Percentiles rank a stretch among this genome's conserved stretches.
Conservation (phyloP, 2,113 vertebrate species). For the Lophius piscatorius region DNA sequence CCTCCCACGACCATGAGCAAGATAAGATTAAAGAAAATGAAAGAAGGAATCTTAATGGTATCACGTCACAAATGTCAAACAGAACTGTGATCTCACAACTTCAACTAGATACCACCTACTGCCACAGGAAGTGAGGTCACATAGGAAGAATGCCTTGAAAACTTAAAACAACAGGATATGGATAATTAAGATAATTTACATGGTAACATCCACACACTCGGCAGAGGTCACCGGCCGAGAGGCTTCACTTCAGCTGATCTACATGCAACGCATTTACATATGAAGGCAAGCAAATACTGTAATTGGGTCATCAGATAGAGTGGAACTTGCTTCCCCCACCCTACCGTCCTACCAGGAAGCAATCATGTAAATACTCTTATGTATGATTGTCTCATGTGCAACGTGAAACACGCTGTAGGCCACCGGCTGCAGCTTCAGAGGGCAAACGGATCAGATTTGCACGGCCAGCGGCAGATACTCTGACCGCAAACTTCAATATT, state of each 20-base stretch:
- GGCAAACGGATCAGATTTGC: constrained; percentile 40
- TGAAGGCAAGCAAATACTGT: constrained; percentile 49
- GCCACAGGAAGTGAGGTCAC: constrained; percentile 20
- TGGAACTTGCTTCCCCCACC: constrained; percentile 14
- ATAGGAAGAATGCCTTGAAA: constrained; percentile 52
- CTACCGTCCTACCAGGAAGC: constrained; percentile 59
- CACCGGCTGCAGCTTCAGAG: constrained; percentile 9
- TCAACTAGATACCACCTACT: constrained; percentile 2
- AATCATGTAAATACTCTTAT: constrained; percentile 59
- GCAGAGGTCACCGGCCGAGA: constrained; percentile 20
- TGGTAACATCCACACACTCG: constrained; percentile 29
- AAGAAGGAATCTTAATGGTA: not conserved
- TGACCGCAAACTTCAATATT: constrained; percentile 13
- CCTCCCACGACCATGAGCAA: too few relatives aligned
- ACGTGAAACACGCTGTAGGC: constrained; percentile 31
- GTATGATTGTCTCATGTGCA: constrained; percentile 24
- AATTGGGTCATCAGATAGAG: constrained; percentile 63
- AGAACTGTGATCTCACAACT: not conserved
- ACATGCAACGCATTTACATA: constrained; percentile 3
- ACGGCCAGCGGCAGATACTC: not conserved
- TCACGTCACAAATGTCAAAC: not conserved
- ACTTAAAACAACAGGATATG: constrained; percentile 67
- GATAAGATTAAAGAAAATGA: too few relatives aligned
- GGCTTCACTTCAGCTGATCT: constrained; percentile 53
- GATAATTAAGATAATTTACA: constrained; percentile 55